These are phyloP conservation scores for Ellobius talpinus DNA, from an alignment of 2,113 vertebrate species.

Conservation along the genomic window DNA sequence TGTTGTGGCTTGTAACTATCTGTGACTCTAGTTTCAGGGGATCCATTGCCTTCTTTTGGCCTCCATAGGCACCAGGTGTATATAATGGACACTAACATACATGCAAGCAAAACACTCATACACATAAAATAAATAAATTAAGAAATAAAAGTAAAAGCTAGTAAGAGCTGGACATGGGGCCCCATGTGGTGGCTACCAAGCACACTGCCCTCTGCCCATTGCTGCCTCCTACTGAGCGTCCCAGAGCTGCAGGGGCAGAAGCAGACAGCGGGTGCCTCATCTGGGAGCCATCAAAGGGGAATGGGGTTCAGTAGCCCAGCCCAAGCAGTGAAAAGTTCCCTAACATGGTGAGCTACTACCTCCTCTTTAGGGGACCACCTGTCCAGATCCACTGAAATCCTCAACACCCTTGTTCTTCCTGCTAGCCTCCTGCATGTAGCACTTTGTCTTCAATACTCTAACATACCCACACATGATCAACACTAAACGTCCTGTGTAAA, in stretches of 20 bases:
- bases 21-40: neutral
- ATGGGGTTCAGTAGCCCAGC: neutral
- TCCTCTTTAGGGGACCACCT: neutral
- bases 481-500: neutral
- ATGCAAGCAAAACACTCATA: neutral
- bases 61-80: neutral
- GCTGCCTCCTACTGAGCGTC: neutral
- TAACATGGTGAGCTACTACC: rapidly evolving
- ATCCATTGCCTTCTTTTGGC: neutral
- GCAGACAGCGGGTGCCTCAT: neutral
- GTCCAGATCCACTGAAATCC: neutral
- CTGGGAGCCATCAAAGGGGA: no score
- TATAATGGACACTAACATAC: neutral
- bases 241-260: neutral
- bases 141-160: neutral
- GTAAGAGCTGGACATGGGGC: neutral
- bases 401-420: rapidly evolving
- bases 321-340: neutral
- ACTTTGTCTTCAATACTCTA: neutral
- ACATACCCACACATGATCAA: rapidly evolving
- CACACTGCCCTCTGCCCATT: rapidly evolving
- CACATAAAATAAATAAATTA: neutral
- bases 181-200: neutral
- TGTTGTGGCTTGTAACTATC: no score
- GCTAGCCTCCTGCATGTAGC: neutral